Conservation (phyloP, 1,140 invertebrate genomes). For the Ctenoplectra terminalis region DNA sequence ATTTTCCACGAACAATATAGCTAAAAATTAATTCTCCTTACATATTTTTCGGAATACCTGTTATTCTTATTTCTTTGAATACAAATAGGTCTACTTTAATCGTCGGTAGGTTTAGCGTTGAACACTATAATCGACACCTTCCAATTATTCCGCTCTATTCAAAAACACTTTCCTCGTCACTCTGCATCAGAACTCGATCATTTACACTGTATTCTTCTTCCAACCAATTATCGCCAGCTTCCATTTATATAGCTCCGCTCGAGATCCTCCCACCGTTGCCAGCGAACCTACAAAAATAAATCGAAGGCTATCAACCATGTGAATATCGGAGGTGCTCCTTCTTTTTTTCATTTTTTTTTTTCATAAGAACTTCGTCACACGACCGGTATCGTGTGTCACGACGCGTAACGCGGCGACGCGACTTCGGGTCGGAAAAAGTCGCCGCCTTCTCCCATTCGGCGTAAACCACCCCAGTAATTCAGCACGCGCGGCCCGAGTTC, state of each 20-base stretch:
- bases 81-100: too few relatives aligned
- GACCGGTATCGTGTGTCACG: too few relatives aligned
- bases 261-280: not conserved
- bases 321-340: not conserved
- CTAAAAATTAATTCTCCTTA: too few relatives aligned
- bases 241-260: too few relatives aligned
- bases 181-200: not conserved
- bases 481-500: not conserved
- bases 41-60: too few relatives aligned
- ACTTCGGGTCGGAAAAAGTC: not conserved
- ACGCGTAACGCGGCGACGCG: not conserved
- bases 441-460: not conserved
- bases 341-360: not conserved
- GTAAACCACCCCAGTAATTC: not conserved
- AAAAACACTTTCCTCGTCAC: too few relatives aligned
- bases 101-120: too few relatives aligned
- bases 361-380: not conserved
- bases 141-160: too few relatives aligned
- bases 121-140: too few relatives aligned
- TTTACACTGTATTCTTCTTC: not conserved
- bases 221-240: not conserved
- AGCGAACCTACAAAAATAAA: constrained; percentile 18
- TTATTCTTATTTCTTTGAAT: too few relatives aligned
- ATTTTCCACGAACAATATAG: too few relatives aligned
- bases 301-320: constrained; percentile 15